A percentile compares a stretch with the other conserved stretches of the same genome.
Evolutionary conservation across 2,797 vertebrate genomes (phyloP).

Genomic region (Erpetoichthys calabaricus): DNA sequence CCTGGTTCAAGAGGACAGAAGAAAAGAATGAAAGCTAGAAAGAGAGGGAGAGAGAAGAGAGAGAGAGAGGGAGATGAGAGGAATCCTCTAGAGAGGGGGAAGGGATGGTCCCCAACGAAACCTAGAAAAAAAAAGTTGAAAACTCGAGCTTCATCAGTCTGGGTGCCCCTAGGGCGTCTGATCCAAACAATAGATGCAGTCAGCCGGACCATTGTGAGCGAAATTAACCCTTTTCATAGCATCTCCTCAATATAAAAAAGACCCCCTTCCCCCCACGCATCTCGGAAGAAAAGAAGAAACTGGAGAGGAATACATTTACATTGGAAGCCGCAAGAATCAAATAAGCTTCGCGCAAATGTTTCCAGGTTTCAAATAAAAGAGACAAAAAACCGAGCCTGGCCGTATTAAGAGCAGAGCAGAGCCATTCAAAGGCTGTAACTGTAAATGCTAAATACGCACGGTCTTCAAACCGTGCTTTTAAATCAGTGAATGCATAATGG

Average conservation of each 20-base stretch:
- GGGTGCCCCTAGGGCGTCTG: conserved; percentile 19
- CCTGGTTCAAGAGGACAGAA: conserved; percentile 16
- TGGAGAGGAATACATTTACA: conserved; percentile 14
- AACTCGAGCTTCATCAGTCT: conserved; percentile 11
- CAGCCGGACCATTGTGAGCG: conserved; percentile 25
- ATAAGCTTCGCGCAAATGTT: conserved; percentile 14
- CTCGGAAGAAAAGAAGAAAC: conserved; percentile 1
- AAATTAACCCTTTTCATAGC: conserved; percentile 30
- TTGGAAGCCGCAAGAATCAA: conserved; percentile 14
- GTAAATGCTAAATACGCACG: too few species aligned
- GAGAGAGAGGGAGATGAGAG: not conserved
- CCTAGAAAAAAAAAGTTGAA: conserved; percentile 10
- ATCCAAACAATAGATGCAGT: conserved; percentile 25
- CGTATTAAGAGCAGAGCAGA: too few species aligned
- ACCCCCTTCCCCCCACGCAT: conserved; percentile 6
- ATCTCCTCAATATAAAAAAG: conserved; percentile 23
- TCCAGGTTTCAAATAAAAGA: conserved; percentile 15
- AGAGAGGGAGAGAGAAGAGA: conserved; percentile 4
- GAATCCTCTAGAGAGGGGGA: not conserved
- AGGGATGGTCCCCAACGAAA: conserved; percentile 3
- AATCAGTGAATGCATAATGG: too few species aligned
- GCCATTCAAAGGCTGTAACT: too few species aligned
- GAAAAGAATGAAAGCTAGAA: conserved; percentile 1
- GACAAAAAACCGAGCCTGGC: conserved; percentile 6
- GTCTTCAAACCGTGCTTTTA: too few species aligned